Base-by-base conservation (phyloP, 1,140 invertebrate genomes). In the Cotesia chilonis region DNA sequence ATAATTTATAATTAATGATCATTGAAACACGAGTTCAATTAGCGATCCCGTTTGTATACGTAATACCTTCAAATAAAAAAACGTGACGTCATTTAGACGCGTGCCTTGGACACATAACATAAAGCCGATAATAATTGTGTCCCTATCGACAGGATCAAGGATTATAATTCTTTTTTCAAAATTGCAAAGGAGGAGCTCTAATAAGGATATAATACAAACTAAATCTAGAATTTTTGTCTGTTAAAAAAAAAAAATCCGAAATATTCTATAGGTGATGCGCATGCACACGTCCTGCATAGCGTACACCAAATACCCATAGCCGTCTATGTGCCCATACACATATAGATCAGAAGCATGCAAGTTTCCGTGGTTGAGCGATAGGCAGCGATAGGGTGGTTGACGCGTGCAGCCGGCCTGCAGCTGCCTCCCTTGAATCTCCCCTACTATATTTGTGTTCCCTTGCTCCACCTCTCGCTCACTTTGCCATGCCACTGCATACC, bases 381-480 rank as follows among this genome's bases (percentile, higher is more conserved):
- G 72, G 64, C 60, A 74, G 79, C 83, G 80, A 84, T 85, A 84
- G 84, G 84, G 82, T 82, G 71, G 70, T 68, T 81, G 82, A 81
- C 85, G 85, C 82, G 85, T 86, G 85, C 85, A 85, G 85, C 84
- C 85, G 84, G 85, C 84, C 81, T 85, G 84, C 84, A 86, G 82
- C 84, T 86, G 83, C 84, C 78, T 81, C 77, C 78, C 75, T 65
- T 10, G 35, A 60, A 63, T 73, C 74, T 75, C 75, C 76, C 75
- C 74, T 75, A 9, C 41, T 47, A 47, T 47, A 47, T 47, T 47
- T 47, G 41, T 47, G 10, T 47, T 47, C 41, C 41, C 41, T 47
- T 75, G 14, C 41, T 35, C 66, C 65, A 64, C 60, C 61, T 55
- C 64, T 71, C 74, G 70, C 73, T 47, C 76, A 75, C 70, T 76